Base-by-base conservation (phyloP, 2,797 vertebrate species). In the Pseudochaenichthys georgianus region DNA sequence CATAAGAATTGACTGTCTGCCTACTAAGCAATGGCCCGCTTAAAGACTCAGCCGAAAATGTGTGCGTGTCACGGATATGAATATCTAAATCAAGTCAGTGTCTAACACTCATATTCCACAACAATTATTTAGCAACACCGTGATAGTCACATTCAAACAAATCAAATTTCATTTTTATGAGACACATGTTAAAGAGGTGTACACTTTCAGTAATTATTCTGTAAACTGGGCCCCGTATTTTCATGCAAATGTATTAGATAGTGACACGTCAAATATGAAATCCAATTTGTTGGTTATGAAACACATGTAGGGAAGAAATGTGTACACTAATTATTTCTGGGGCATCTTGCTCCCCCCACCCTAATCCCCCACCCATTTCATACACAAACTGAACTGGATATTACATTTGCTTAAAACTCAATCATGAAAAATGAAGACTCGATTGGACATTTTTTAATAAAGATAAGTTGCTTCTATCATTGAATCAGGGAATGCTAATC, bases 371-470 rank as follows among this genome's bases (percentile, higher is more conserved):
- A 54, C 68, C 92, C 93, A 91, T 86, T 95, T 80, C 86, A 88
- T 76, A 87, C 89, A 89, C 91, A 94, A 95, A 92, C 93, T 81
- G 72, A 90, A 97, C 96, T 97, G 96, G 95, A 98, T 97, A 99
- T 98, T 98, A 95, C 96, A 98, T 99, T 99, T 99, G 98, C 96
- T 98, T 98, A 98, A 99, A 99, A 99, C 98, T 99, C 97, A 99
- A 99, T 99, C 98, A 99, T 94, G 95, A 95, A 97, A 98, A 99
- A 98, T 99, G 97, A 98, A 98, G 98, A 98, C 97, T 98, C 95
- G 96, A 99, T 99, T 98, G 98, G 96, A 97, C 96, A 93, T 96
- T 96, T 98, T 99, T 99, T 99, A 99, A 99, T 99, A 99, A 99
- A 98, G 98, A 99, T 98, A 99, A 99, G 97, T 97, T 96, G 95